Base-by-base conservation (phyloP, 2,888 invertebrate genomes). In the Apamea epomidion region DNA sequence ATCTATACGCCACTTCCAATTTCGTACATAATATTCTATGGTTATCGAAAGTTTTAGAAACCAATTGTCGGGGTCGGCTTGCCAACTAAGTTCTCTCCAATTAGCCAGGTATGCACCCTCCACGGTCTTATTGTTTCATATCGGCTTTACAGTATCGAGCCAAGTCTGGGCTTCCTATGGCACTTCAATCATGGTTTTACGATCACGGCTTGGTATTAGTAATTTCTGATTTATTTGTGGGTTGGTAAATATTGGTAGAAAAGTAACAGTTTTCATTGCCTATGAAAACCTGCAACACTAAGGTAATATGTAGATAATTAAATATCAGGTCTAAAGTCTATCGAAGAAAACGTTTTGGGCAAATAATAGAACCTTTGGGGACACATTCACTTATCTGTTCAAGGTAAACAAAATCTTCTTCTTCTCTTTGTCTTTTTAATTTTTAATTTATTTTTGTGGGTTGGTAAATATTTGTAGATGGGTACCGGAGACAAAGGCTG, bases 61-160 rank as follows among this genome's bases (percentile, higher is more conserved):
- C 48, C 42, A 58, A 71, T 71, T 74, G 62, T 71, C 12, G 32
- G 42, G n/a, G 32, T 67, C 42, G 21, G 48, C 65, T 74, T 71
- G 54, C 76, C 54, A 81, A 74, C 76, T 64, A 68, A 83, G 74
- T 86, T 78, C 64, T 67, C 48, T 74, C 75, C 78, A 74, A 84
- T 81, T 85, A 75, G 69, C 71, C 75, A 75, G 68, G 75, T 80
- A 71, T 48, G 81, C 76, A 74, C 71, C 25, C 76, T 84, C 71
- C 18, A 67, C 4, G 67, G 67, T 58, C 67, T 81, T 85, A 81
- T 81, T 84, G 73, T 85, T 85, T 85, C 58, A 74, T 67, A 81
- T 76, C 21, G 60, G 64, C 45, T 70, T 70, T 48, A 45, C 14
- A 67, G 32, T 69, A 80, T 75, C 48, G 32, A 60, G 12, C 8